Conservation (phyloP, 2,113 vertebrate genomes). For the Carassius gibelio region DNA sequence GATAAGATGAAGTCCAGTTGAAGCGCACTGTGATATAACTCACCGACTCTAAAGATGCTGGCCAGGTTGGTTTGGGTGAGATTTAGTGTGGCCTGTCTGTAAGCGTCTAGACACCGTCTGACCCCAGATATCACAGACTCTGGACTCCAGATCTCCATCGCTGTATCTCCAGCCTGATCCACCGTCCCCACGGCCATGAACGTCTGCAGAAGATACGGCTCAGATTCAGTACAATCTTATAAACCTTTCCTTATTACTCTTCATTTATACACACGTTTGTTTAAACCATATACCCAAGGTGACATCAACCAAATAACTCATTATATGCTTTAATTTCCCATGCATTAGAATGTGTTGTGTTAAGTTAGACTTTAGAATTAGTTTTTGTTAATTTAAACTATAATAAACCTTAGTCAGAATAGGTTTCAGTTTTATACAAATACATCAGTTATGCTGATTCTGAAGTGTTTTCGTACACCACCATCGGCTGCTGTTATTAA, state of each 20-base stretch:
- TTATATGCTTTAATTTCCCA: not conserved
- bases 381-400: too few relatives aligned
- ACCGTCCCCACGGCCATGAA: slow-evolving; percentile 58
- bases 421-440: too few relatives aligned
- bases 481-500: not conserved
- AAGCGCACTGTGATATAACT: not conserved
- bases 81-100: slow-evolving; percentile 64
- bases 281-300: not conserved
- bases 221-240: not conserved
- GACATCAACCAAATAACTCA: not conserved
- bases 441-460: too few relatives aligned
- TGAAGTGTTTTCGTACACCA: not conserved
- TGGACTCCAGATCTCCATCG: slow-evolving; percentile 7
- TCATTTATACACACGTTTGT: not conserved
- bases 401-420: too few relatives aligned
- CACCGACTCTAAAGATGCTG: slow-evolving; percentile 66
- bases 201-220: slow-evolving; percentile 56
- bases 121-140: slow-evolving; percentile 55
- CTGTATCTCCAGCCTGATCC: slow-evolving; percentile 15
- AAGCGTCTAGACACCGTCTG: slow-evolving; percentile 58
- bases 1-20: not conserved
- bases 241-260: not conserved
- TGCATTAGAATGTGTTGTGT: too few relatives aligned
- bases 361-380: too few relatives aligned
- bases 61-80: slow-evolving; percentile 64